These are phyloP conservation scores for Ptilorrhoa leucosticta DNA, from an alignment of 2,113 vertebrate species.

Conservation along the genomic window DNA sequence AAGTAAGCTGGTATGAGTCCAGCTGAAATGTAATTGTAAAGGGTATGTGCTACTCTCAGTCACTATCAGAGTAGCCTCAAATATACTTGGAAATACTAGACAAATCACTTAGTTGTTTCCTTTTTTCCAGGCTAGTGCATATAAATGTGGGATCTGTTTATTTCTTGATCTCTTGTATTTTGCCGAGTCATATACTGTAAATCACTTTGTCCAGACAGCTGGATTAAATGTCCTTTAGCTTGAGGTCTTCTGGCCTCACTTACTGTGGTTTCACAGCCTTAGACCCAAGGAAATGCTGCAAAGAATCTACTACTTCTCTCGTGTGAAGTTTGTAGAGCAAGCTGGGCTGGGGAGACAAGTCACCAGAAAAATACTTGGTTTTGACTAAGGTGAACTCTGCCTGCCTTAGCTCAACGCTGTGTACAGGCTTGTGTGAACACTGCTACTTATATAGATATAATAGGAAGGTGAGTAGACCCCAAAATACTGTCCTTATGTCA, in stretches of 20 bases:
- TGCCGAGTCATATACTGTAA: neutral
- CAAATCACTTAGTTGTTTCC: neutral
- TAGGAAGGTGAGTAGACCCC: neutral
- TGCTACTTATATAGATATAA: rapidly evolving
- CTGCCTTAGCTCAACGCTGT: neutral
- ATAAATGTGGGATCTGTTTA: neutral
- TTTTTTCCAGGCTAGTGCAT: neutral
- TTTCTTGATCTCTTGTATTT: neutral
- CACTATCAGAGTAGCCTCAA: neutral
- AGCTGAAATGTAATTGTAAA: neutral
- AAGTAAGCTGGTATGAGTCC: neutral
- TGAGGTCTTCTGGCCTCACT: neutral
- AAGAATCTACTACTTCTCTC: neutral
- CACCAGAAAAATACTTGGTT: neutral
- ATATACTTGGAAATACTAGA: neutral
- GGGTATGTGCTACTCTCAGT: neutral
- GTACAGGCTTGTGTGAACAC: neutral
- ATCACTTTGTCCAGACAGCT: neutral
- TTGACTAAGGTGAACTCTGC: neutral
- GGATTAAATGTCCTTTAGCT: neutral
- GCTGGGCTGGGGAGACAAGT: neutral
- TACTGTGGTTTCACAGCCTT: neutral
- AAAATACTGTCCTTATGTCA: neutral
- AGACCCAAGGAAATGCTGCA: neutral
- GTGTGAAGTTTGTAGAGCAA: neutral